Evolutionary conservation across 2,113 vertebrate species (phyloP), one percentile per base, ranked within the genome.

Genomic region (Megatriorchis doriae): DNA sequence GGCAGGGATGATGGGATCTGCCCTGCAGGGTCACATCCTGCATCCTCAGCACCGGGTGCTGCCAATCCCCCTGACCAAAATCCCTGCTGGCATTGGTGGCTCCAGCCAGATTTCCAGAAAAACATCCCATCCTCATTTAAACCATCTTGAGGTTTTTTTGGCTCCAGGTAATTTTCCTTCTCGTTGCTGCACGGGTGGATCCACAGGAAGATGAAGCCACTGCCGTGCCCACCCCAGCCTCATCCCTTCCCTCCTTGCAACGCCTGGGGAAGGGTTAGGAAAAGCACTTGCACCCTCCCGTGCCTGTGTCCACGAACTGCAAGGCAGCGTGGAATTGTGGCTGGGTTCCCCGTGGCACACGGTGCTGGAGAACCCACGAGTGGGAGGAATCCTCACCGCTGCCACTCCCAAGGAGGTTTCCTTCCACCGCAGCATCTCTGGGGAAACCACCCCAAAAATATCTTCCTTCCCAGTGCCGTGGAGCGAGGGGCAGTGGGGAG

Each of bases 271-370:
- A 65, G 68, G 21, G 4, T 68, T 88, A 1, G 86, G 86, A 94
- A 94, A 88, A 73, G 78, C 96, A 13, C 92, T 85, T 42, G 94
- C 96, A 92, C 96, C 96, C 96, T 92, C 96, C 88, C 11, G 96
- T 86, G 96, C 63, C 79, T 2, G 52, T 11, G 2, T 5, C 66
- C 71, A 9, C 36, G 32, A 90, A 97, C 95, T 97, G 93, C 96
- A 95, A 21, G 72, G 88, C 61, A 16, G 70, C 9, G 1, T 5
- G 73, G 73, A 14, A 66, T 29, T 16, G 1, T 0, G 3, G 26
- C 72, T 13, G 59, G 21, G 42, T n/a, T 27, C 23, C 42, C 58
- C 29, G 25, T 6, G 78, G 52, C 70, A 66, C 32, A 3, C 1
- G 1, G 11, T 14, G 62, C 50, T 10, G 25, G 48, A 3, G 20